Conservation (phyloP, 2,888 invertebrate genomes). For the Amphiduros pacificus region DNA sequence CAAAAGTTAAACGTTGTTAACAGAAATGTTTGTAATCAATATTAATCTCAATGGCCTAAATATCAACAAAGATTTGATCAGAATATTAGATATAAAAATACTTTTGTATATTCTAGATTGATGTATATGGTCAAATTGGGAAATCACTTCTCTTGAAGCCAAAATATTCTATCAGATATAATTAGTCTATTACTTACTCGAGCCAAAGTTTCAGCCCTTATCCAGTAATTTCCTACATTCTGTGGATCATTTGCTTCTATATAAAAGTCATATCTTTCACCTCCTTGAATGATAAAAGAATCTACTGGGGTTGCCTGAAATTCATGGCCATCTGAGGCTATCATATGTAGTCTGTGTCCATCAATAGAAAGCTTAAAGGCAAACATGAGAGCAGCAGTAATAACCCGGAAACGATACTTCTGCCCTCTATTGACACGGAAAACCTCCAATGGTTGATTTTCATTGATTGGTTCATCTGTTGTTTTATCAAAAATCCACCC, state of each 20-base stretch:
- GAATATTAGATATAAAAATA: too few species aligned
- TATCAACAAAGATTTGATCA: too few species aligned
- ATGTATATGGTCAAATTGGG: too few species aligned
- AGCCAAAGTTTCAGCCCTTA: constrained; percentile 14
- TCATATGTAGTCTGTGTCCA: constrained; percentile 43
- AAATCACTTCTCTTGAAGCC: too few species aligned
- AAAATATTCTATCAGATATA: too few species aligned
- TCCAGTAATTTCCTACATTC: constrained; percentile 14
- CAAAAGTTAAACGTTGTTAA: too few species aligned
- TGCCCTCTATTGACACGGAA: constrained; percentile 39
- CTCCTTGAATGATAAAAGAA: constrained; percentile 38
- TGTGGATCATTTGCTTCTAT: constrained; percentile 23
- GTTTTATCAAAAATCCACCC: too few species aligned
- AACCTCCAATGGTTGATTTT: constrained; percentile 37
- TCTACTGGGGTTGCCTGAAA: too few species aligned
- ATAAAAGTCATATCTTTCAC: constrained; percentile 42
- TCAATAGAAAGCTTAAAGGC: constrained; percentile 45
- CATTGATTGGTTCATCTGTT: background rate
- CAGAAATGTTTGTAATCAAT: too few species aligned
- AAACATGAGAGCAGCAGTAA: constrained; percentile 38
- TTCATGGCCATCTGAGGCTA: constrained; percentile 50
- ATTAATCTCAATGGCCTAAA: too few species aligned
- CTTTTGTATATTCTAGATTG: too few species aligned
- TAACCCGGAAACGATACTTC: constrained; percentile 46
- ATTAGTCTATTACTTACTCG: too few species aligned